Evolutionary conservation across 1,140 invertebrate species (phyloP), one percentile per base, ranked within the genome.

Genomic region (Arion vulgaris): DNA sequence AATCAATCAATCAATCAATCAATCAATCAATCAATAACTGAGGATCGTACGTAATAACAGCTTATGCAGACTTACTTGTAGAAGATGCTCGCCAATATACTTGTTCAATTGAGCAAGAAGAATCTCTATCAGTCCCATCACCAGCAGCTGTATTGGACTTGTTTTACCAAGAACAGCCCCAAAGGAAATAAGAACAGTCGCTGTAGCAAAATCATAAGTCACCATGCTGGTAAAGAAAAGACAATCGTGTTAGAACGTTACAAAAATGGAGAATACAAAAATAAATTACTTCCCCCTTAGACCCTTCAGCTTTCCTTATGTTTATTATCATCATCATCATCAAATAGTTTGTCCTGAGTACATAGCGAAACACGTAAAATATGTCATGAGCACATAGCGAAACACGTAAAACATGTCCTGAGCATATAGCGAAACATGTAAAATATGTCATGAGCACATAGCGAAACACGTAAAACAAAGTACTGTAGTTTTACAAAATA

Each of bases 171-270:
- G 93, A 0, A 99, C 89, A 0, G 96, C 97, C 32, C 97, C 97
- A 93, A 98, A 97, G 41, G 97, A 97, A 87, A 98, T 98, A 26
- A 98, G 93, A 15, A 98, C 96, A 0, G 96, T 95, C 0, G 96
- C 97, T 17, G 96, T 95, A 41, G 96, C 96, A 88, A 98, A 96
- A 90, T 98, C 97, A 17, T 96, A 96, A 88, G 95, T 95, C 74
- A 96, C 92, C 79, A 97, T 93, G 87, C 95, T 97, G 88, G 82
- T 90, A 86, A 69, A 34, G 96, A 94, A 77, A 96, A 95, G 87
- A 97, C 95, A 89, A 51, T n/a, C n/a, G n/a, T n/a, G n/a, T n/a
- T n/a, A n/a, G n/a, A n/a, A n/a, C n/a, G n/a, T n/a, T n/a, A n/a
- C 66, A 19, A 71, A 26, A 28, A 71, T 26, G 13, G 13, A 15